A percentile compares a stretch with the other conserved stretches of the same genome.
phyloP scores from a whole-genome alignment of 2,113 vertebrate genomes.

The Shinisaurus crocodilurus region DNA sequence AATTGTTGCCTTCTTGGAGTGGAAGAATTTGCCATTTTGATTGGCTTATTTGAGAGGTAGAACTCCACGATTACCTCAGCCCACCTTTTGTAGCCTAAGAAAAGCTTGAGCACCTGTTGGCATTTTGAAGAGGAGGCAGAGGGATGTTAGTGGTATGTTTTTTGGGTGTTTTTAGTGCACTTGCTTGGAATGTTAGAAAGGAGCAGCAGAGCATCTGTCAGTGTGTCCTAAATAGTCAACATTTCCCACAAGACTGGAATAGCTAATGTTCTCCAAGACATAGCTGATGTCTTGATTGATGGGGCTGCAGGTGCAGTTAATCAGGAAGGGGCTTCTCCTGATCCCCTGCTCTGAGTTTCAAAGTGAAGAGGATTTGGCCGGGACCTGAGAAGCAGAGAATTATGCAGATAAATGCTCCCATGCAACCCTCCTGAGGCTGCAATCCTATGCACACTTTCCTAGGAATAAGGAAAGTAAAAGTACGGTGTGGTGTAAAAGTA shows the following conservation, averaged over 20 bases:
- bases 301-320: neutral
- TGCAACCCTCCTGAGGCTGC: neutral
- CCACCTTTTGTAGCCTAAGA: neutral
- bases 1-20: neutral
- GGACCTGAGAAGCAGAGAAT: neutral
- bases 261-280: neutral
- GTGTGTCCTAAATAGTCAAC: neutral
- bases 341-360: neutral
- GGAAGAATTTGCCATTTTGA: neutral
- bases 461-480: too few relatives aligned
- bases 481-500: too few relatives aligned
- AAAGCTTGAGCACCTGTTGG: neutral
- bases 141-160: too few relatives aligned
- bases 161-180: too few relatives aligned
- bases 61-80: neutral
- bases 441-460: neutral
- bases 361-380: slow-evolving; percentile 5
- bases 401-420: slow-evolving; percentile 11
- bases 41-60: slow-evolving; percentile 17
- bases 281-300: neutral
- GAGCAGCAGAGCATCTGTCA: neutral
- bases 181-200: neutral
- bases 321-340: slow-evolving; percentile 3
- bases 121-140: slow-evolving; percentile 16
- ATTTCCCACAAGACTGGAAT: neutral